A percentile compares a stretch with the other conserved stretches of the same genome.
Evolutionary conservation across 2,888 invertebrate genomes (phyloP).

Genomic region (Cheilosia vulpina): DNA sequence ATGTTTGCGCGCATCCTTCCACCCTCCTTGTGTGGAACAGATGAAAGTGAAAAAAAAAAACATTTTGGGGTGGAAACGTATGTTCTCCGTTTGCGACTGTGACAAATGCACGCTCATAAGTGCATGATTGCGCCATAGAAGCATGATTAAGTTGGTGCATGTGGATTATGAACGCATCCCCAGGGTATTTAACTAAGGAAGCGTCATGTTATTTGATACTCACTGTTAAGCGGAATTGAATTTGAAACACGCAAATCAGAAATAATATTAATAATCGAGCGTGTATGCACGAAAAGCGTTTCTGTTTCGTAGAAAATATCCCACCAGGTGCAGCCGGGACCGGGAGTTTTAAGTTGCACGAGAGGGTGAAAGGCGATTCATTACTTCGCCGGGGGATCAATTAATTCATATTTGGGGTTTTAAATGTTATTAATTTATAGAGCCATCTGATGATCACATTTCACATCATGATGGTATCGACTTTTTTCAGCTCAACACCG

Average conservation of each 20-base stretch:
- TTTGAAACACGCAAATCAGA: constrained; percentile 64
- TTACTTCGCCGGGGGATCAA: constrained; percentile 32
- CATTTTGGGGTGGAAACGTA: constrained; percentile 58
- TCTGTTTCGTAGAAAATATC: constrained; percentile 29
- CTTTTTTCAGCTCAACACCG: no score
- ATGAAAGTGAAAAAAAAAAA: constrained; percentile 23
- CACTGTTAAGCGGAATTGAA: constrained; percentile 42
- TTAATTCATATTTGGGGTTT: constrained; percentile 15
- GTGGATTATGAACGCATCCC: constrained; percentile 73
- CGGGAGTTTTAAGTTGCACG: constrained; percentile 42
- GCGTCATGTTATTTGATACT: constrained; percentile 26
- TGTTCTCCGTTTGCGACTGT: constrained; percentile 69
- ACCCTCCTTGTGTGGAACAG: constrained; percentile 25
- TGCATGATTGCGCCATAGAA: constrained; percentile 64
- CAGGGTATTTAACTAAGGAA: constrained; percentile 48
- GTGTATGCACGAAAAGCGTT: constrained; percentile 16
- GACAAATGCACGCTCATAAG: constrained; percentile 71
- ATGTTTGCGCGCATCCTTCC: constrained; percentile 37
- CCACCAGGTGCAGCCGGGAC: constrained; percentile 61
- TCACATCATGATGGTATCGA: no score
- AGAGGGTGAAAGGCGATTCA: constrained; percentile 17
- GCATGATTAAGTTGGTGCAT: constrained; percentile 74
- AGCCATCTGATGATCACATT: no score
- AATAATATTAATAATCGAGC: constrained; percentile 55
- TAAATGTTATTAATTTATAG: no score